These are phyloP conservation scores for Takifugu rubripes DNA, from an alignment of 2,797 vertebrate genomes.

Conservation along the genomic window DNA sequence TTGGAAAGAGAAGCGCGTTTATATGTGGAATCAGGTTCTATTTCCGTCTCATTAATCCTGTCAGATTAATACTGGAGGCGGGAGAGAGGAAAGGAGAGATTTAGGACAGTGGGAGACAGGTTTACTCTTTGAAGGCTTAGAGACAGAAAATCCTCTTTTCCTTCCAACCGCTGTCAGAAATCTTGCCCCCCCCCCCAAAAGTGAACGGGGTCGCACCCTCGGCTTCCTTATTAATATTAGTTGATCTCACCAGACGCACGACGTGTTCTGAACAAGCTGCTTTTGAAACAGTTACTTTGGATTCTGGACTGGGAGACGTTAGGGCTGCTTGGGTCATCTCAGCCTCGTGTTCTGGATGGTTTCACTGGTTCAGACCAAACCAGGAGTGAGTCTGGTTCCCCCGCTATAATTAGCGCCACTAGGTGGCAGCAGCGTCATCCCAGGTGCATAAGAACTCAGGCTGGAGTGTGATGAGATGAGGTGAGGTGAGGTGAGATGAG, in stretches of 20 bases:
- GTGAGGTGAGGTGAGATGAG: too few species aligned
- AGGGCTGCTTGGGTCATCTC: too few species aligned
- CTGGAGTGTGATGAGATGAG: too few species aligned
- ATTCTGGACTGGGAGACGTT: not conserved
- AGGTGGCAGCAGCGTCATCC: not conserved
- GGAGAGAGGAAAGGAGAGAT: not conserved
- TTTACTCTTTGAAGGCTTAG: slow-evolving; percentile 40
- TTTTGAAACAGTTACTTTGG: not conserved
- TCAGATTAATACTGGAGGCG: slow-evolving; percentile 33
- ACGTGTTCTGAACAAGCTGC: not conserved
- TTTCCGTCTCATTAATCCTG: slow-evolving; percentile 47
- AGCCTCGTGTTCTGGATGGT: not conserved
- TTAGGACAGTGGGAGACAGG: slow-evolving; percentile 8
- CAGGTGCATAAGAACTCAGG: too few species aligned
- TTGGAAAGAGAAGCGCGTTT: not conserved
- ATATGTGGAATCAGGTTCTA: slow-evolving; percentile 33
- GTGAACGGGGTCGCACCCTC: not conserved
- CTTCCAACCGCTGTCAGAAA: slow-evolving; percentile 20
- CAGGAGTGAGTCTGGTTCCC: too few species aligned
- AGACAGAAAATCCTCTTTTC: slow-evolving; percentile 43
- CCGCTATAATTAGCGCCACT: not conserved
- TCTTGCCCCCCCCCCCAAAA: not conserved
- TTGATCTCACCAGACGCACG: not conserved
- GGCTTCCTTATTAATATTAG: not conserved
- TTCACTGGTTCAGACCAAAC: not conserved